Evolutionary conservation across 2,888 invertebrate genomes (phyloP).

Genomic region (Nephrotoma flavescens): DNA sequence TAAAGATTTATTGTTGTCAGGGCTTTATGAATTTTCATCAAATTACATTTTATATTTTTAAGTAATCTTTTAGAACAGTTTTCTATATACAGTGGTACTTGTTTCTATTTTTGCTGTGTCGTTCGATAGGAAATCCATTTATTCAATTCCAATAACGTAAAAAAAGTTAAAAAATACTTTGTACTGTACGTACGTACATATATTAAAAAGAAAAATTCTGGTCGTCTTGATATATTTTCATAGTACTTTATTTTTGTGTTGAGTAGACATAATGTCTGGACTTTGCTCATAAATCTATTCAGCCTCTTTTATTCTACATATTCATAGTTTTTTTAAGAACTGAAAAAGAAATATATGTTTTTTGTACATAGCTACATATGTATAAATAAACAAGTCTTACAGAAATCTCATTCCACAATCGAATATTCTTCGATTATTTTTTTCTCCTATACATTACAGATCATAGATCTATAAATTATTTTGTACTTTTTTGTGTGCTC

Average conservation of each 20-base stretch:
- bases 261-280: constrained; percentile 28
- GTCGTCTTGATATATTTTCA: neutral
- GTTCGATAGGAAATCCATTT: no score
- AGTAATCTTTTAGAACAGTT: neutral
- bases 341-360: neutral
- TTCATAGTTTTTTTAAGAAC: neutral
- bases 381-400: neutral
- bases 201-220: neutral
- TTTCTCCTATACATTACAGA: neutral
- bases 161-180: neutral
- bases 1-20: neutral
- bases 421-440: neutral
- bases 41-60: neutral
- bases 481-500: neutral
- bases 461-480: neutral
- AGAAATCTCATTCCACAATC: neutral
- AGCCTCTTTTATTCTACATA: neutral
- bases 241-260: constrained; percentile 11
- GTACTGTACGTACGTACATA: neutral
- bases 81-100: neutral
- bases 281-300: constrained; percentile 25
- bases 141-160: neutral
- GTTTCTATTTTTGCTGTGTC: neutral
- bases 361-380: neutral
- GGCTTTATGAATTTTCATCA: neutral